Conservation (phyloP, 2,888 invertebrate species). For the Boloria euphrosyne region DNA sequence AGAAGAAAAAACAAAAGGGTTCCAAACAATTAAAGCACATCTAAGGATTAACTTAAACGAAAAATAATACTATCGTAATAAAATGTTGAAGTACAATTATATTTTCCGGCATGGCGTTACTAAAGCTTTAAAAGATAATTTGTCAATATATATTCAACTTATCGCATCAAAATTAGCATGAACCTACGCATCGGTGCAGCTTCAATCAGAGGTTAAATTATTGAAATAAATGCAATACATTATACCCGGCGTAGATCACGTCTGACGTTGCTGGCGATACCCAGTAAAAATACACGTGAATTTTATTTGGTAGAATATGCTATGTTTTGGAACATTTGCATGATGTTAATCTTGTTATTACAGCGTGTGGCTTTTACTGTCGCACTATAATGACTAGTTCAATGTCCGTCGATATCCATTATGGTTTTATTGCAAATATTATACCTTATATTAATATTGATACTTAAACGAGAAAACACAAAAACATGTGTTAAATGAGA, state of each 20-base stretch:
- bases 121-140: conserved; percentile 8
- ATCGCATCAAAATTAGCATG: conserved; percentile 28
- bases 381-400: too few species aligned
- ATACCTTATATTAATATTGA: too few species aligned
- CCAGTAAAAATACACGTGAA: background rate
- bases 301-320: too few species aligned
- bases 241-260: background rate
- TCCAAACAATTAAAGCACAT: too few species aligned
- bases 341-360: too few species aligned
- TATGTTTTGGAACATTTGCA: too few species aligned
- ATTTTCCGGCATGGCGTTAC: background rate
- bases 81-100: background rate
- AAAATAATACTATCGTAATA: background rate
- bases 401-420: too few species aligned
- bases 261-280: background rate
- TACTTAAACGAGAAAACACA: too few species aligned
- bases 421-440: too few species aligned
- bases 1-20: too few species aligned
- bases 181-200: conserved; percentile 6
- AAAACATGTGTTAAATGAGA: too few species aligned
- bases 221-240: conserved; percentile 14
- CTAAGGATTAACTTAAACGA: background rate
- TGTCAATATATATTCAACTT: conserved; percentile 28
- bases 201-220: conserved; percentile 18
- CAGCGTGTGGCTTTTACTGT: too few species aligned